Evolutionary conservation across 2,888 invertebrate species (phyloP).

Genomic region (Eupithecia insigniata): DNA sequence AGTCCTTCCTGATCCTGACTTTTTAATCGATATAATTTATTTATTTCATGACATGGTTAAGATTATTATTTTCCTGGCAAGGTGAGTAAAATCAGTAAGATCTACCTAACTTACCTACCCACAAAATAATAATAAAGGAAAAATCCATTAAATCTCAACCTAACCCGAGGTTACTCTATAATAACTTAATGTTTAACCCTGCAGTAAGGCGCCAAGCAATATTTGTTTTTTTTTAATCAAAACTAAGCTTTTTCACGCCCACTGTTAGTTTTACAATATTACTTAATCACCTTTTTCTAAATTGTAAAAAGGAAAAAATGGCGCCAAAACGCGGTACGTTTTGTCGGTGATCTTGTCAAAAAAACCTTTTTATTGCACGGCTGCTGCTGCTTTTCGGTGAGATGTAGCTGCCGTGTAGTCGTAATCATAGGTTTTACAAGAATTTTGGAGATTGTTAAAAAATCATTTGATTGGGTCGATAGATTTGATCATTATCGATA

Average conservation of each 20-base stretch:
- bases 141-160: slow-evolving; percentile 32
- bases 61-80: no score
- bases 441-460: slow-evolving; percentile 42
- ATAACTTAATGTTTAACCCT: slow-evolving; percentile 45
- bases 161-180: slow-evolving; percentile 32
- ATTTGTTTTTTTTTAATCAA: slow-evolving; percentile 48
- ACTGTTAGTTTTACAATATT: slow-evolving; percentile 78
- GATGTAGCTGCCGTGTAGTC: slow-evolving; percentile 51
- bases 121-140: not conserved
- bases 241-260: slow-evolving; percentile 68
- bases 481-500: not conserved
- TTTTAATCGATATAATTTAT: no score
- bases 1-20: no score
- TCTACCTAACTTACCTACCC: not conserved
- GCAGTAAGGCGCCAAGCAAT: slow-evolving; percentile 52
- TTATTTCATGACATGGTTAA: no score
- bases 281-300: slow-evolving; percentile 64
- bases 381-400: slow-evolving; percentile 55
- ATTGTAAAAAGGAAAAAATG: slow-evolving; percentile 64
- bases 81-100: not conserved
- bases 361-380: slow-evolving; percentile 57
- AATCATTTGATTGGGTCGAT: slow-evolving; percentile 16
- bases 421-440: slow-evolving; percentile 55
- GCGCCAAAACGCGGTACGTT: slow-evolving; percentile 61
- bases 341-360: slow-evolving; percentile 52